A percentile compares a stretch with the other conserved stretches of the same genome.
These are phyloP conservation scores for Semnopithecus entellus DNA, from an alignment of 2,113 vertebrate species.

Conservation along the genomic window DNA sequence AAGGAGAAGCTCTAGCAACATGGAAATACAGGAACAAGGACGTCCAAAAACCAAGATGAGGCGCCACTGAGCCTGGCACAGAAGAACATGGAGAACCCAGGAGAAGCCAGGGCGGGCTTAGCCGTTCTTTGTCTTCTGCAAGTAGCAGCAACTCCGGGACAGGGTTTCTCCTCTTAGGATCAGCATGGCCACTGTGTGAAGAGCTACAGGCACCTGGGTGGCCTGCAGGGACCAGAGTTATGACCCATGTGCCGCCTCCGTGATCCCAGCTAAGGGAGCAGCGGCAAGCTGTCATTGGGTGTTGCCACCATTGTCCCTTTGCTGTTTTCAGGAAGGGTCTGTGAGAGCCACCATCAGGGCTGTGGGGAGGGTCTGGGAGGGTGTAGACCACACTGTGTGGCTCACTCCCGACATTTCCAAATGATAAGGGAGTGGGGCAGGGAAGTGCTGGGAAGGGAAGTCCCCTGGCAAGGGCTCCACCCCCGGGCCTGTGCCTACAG, in stretches of 20 bases:
- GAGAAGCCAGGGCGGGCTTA: background rate
- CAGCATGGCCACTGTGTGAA: background rate
- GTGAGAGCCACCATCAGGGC: rapidly evolving
- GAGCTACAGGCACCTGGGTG: background rate
- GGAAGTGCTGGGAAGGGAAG: too few species aligned
- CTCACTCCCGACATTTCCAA: too few species aligned
- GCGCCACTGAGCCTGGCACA: too few species aligned
- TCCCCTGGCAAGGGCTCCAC: too few species aligned
- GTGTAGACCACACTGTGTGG: background rate
- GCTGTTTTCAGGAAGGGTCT: background rate
- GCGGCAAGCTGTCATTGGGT: background rate
- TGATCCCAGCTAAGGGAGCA: background rate
- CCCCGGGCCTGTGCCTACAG: too few species aligned
- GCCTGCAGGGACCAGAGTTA: background rate
- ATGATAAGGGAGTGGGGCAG: too few species aligned
- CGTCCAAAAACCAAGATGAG: too few species aligned
- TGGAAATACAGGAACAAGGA: background rate
- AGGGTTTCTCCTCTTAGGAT: background rate
- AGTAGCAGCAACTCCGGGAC: background rate
- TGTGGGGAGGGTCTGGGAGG: background rate
- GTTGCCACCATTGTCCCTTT: background rate
- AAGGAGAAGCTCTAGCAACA: background rate
- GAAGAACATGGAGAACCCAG: background rate
- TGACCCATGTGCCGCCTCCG: background rate
- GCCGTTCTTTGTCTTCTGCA: background rate